These are phyloP conservation scores for Yponomeuta plumbellus DNA, from an alignment of 2,888 invertebrate species.

Conservation along the genomic window DNA sequence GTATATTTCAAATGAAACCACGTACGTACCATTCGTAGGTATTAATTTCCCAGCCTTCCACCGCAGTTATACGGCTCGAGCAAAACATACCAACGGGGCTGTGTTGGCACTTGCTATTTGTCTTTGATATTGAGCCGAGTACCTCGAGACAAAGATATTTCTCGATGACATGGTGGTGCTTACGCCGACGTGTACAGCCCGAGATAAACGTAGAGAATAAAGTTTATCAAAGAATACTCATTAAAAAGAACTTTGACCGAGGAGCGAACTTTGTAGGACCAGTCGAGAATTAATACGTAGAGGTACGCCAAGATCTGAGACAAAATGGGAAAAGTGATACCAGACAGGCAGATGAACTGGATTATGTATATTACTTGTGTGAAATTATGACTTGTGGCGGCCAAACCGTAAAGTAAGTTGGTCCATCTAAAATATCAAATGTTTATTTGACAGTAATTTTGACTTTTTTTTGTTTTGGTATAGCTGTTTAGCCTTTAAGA, in stretches of 20 bases:
- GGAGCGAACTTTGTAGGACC: neutral
- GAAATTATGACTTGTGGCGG: too few relatives aligned
- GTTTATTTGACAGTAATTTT: too few relatives aligned
- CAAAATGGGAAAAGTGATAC: too few relatives aligned
- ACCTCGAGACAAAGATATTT: neutral
- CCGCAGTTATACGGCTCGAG: neutral
- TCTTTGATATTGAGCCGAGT: conserved; percentile 1
- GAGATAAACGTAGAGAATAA: neutral
- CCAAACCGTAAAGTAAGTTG: too few relatives aligned
- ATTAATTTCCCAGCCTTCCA: neutral
- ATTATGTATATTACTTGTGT: too few relatives aligned
- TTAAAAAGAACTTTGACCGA: too few relatives aligned
- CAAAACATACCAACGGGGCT: neutral
- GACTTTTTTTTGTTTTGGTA: too few relatives aligned
- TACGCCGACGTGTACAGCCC: neutral
- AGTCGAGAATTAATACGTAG: neutral
- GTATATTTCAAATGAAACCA: neutral
- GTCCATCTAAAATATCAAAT: too few relatives aligned
- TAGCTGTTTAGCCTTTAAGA: too few relatives aligned
- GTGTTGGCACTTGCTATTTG: neutral
- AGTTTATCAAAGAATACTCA: neutral
- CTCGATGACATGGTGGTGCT: neutral
- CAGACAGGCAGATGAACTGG: too few relatives aligned
- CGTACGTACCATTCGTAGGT: neutral
- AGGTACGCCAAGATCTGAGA: too few relatives aligned